Percentiles rank a stretch among this genome's conserved stretches.
These are phyloP conservation scores for Benitochromis conjunctus DNA, from an alignment of 2,113 vertebrate genomes.

Conservation along the genomic window DNA sequence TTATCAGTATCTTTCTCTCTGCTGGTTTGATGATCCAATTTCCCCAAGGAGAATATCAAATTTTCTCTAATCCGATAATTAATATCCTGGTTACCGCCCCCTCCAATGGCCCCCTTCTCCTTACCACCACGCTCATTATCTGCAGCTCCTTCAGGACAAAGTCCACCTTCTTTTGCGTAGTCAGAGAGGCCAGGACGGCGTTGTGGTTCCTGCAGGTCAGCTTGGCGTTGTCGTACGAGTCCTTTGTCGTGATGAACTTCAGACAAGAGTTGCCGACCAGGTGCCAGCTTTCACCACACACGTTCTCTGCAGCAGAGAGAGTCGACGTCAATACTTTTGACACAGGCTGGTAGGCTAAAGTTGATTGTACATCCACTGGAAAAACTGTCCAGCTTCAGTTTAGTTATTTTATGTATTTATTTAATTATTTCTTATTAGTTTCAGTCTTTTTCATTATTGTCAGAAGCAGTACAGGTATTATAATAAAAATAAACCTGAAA, in stretches of 20 bases:
- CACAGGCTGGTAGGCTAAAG: background rate
- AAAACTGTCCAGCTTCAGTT: background rate
- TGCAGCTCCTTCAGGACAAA: conserved; percentile 93
- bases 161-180: conserved; percentile 91
- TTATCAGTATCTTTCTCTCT: background rate
- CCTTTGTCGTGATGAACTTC: conserved; percentile 86
- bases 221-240: conserved; percentile 93
- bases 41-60: background rate
- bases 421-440: too few species aligned
- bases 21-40: background rate
- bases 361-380: background rate
- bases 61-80: background rate
- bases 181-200: conserved; percentile 90
- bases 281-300: conserved; percentile 92
- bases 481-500: background rate
- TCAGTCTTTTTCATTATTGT: too few species aligned
- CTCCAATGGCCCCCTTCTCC: conserved; percentile 2
- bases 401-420: too few species aligned
- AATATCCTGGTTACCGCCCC: background rate
- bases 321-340: background rate
- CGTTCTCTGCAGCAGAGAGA: conserved; percentile 78
- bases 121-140: conserved; percentile 84
- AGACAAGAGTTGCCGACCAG: conserved; percentile 93
- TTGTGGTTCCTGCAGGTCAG: conserved; percentile 85
- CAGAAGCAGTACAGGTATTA: background rate